These are phyloP conservation scores for Brachynemurus nebulosus DNA, from an alignment of 2,888 invertebrate genomes.

Conservation along the genomic window DNA sequence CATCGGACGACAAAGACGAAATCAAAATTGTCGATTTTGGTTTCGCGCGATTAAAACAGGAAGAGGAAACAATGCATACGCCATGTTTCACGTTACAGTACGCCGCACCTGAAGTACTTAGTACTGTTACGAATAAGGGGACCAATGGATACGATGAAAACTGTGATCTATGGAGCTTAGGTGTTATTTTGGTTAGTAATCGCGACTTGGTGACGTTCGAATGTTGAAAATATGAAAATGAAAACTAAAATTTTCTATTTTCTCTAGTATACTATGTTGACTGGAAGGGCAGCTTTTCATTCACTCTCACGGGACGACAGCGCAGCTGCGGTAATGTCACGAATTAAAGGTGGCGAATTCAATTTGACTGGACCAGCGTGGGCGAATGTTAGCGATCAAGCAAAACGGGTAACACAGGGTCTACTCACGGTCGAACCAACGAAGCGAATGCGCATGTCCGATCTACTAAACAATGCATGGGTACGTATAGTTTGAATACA, in stretches of 20 bases:
- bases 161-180: conserved; percentile 93
- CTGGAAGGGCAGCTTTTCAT: conserved; percentile 80
- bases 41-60: conserved; percentile 67
- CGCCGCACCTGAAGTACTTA: conserved; percentile 88
- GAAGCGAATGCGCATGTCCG: conserved; percentile 51
- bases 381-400: conserved; percentile 56
- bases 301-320: conserved; percentile 53
- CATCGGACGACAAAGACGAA: conserved; percentile 39
- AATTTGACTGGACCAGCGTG: conserved; percentile 56
- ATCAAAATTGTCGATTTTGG: conserved; percentile 95
- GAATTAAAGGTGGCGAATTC: conserved; percentile 68
- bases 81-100: conserved; percentile 92
- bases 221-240: neutral
- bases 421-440: conserved; percentile 67
- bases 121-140: conserved; percentile 49
- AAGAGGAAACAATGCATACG: conserved; percentile 49
- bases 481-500: conserved; percentile 24
- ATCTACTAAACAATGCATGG: conserved; percentile 57
- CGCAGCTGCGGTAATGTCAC: conserved; percentile 60
- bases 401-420: conserved; percentile 60
- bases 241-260: neutral
- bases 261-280: conserved; percentile 41
- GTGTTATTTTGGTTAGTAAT: conserved; percentile 74
- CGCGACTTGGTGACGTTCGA: neutral
- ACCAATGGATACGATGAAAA: conserved; percentile 72